Percentiles rank a stretch among this genome's conserved stretches.
Evolutionary conservation across 2,113 vertebrate species (phyloP).

Genomic region (Psammodynastes pulverulentus): DNA sequence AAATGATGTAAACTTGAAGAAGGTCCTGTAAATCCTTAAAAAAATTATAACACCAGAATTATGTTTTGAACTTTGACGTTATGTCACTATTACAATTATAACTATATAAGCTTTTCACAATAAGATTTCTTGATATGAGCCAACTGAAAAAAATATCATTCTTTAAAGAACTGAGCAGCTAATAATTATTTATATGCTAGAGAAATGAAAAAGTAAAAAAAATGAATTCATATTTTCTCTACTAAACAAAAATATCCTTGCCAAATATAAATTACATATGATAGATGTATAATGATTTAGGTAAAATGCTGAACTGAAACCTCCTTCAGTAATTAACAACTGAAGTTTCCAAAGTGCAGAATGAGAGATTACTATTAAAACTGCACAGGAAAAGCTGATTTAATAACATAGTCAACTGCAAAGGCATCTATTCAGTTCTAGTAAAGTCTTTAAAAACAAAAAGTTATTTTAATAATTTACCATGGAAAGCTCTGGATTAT

Average conservation of each 20-base stretch:
- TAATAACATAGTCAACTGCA: neutral
- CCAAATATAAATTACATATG: neutral
- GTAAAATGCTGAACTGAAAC: neutral
- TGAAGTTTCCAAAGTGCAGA: neutral
- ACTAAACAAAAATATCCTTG: neutral
- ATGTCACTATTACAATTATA: neutral
- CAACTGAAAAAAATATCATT: neutral
- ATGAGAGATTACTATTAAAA: neutral
- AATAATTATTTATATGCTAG: neutral
- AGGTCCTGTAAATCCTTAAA: slow-evolving; percentile 64
- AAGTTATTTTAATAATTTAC: neutral
- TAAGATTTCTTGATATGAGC: neutral
- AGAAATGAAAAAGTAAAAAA: neutral
- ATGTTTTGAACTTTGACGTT: too few relatives aligned
- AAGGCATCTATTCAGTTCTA: neutral
- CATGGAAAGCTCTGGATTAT: neutral
- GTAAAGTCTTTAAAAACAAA: neutral
- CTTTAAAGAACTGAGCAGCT: neutral
- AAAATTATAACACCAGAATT: slow-evolving; percentile 5
- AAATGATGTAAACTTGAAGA: slow-evolving; percentile 48
- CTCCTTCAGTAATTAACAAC: neutral
- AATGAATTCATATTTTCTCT: neutral
- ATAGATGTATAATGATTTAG: neutral
- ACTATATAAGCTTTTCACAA: neutral
- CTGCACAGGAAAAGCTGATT: neutral